phyloP scores from a whole-genome alignment of 2,797 vertebrate genomes.

The Halcyon smyrnensis region DNA sequence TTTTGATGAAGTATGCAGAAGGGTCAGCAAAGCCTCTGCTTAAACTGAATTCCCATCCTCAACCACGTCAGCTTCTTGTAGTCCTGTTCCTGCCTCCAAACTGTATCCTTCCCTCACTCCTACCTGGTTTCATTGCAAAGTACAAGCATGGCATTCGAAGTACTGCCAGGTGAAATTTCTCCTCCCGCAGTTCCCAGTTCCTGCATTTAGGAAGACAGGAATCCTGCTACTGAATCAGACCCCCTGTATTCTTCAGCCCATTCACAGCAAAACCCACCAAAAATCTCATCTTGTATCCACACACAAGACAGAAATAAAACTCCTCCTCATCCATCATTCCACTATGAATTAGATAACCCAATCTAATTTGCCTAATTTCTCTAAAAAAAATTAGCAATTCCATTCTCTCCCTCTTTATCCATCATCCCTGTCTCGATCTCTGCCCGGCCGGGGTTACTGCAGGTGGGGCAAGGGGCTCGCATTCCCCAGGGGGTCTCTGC shows the following conservation, averaged over 20 bases:
- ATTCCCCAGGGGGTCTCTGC: neutral
- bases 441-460: neutral
- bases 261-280: neutral
- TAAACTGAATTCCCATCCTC: neutral
- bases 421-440: neutral
- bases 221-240: neutral
- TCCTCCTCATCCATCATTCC: conserved; percentile 40
- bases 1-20: neutral
- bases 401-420: conserved; percentile 32
- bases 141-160: neutral
- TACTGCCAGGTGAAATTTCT: neutral
- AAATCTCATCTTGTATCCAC: conserved; percentile 6
- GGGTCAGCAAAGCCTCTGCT: neutral
- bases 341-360: conserved; percentile 44
- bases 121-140: neutral
- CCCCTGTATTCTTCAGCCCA: neutral
- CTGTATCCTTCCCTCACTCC: neutral
- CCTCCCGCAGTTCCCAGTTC: neutral
- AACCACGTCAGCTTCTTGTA: neutral
- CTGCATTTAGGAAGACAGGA: neutral
- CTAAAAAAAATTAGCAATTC: conserved; percentile 8
- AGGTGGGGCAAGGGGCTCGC: neutral
- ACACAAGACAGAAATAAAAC: conserved; percentile 2
- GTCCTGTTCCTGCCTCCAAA: neutral
- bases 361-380: conserved; percentile 44